phyloP scores from a whole-genome alignment of 2,888 invertebrate genomes.

The Ochropleura plecta region DNA sequence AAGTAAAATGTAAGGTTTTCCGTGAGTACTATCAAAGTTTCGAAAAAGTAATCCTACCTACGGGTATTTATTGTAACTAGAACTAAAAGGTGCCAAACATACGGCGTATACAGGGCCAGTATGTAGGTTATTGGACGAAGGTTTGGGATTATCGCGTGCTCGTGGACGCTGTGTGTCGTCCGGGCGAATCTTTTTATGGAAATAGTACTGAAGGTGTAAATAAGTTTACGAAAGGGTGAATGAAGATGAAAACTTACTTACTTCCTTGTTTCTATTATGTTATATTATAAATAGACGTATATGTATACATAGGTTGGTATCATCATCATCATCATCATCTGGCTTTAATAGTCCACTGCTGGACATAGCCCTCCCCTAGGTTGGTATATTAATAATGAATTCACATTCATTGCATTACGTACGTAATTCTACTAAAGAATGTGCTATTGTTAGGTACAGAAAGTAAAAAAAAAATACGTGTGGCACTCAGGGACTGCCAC shows the following conservation, averaged over 20 bases:
- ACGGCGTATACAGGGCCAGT: not conserved
- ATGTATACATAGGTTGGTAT: no score
- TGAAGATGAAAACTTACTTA: not conserved
- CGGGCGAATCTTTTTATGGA: constrained; percentile 15
- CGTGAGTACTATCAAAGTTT: not conserved
- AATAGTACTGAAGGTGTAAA: constrained; percentile 2
- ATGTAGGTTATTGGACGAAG: constrained; percentile 10
- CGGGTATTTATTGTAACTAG: not conserved
- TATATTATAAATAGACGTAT: no score
- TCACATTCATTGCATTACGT: no score
- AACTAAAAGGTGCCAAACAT: not conserved
- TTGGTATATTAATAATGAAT: not conserved
- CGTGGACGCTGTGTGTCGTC: not conserved
- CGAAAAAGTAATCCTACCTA: not conserved
- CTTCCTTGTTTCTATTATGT: not conserved
- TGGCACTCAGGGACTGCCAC: no score
- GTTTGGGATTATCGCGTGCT: not conserved
- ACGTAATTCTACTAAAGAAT: no score
- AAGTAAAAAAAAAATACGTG: no score
- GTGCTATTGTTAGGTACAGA: no score
- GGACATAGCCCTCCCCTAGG: no score
- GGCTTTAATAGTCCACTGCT: no score
- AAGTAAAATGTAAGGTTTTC: not conserved
- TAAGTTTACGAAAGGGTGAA: not conserved
- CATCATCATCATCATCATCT: no score